Percentiles rank a stretch among this genome's conserved stretches.
phyloP scores from a whole-genome alignment of 2,888 invertebrate genomes.

The Phalera bucephala region DNA sequence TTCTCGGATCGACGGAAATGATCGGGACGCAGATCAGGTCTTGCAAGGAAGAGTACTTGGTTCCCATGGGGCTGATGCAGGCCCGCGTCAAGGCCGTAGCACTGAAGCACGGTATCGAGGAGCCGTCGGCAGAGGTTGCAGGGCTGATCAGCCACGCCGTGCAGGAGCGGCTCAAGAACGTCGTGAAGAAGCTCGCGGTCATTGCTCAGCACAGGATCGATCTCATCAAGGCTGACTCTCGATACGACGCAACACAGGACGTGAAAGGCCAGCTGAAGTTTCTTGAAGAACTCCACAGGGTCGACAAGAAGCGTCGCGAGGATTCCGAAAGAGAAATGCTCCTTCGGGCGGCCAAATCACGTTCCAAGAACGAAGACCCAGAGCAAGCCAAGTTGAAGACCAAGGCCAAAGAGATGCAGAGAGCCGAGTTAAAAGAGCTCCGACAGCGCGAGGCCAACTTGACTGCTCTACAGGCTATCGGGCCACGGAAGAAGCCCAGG shows the following conservation, averaged over 20 bases:
- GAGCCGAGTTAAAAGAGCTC: constrained; percentile 97
- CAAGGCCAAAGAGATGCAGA: constrained; percentile 95
- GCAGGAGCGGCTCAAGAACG: constrained; percentile 95
- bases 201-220: constrained; percentile 98
- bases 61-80: constrained; percentile 90
- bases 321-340: constrained; percentile 97
- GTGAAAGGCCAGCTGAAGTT: constrained; percentile 97
- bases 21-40: constrained; percentile 94
- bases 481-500: constrained; percentile 95
- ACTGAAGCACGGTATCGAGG: constrained; percentile 91
- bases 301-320: constrained; percentile 96
- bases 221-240: constrained; percentile 92
- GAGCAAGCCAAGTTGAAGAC: constrained; percentile 98
- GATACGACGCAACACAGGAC: constrained; percentile 95
- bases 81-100: constrained; percentile 89
- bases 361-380: constrained; percentile 98
- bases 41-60: constrained; percentile 96
- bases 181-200: constrained; percentile 95
- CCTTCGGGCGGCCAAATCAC: constrained; percentile 95
- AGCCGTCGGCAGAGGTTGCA: constrained; percentile 93
- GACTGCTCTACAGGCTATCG: constrained; percentile 97
- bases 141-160: constrained; percentile 96
- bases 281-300: constrained; percentile 96
- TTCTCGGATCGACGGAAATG: constrained; percentile 94
- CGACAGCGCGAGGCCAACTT: constrained; percentile 97